These are phyloP conservation scores for Ceratitis capitata DNA, from an alignment of 1,140 invertebrate species.

Conservation along the genomic window DNA sequence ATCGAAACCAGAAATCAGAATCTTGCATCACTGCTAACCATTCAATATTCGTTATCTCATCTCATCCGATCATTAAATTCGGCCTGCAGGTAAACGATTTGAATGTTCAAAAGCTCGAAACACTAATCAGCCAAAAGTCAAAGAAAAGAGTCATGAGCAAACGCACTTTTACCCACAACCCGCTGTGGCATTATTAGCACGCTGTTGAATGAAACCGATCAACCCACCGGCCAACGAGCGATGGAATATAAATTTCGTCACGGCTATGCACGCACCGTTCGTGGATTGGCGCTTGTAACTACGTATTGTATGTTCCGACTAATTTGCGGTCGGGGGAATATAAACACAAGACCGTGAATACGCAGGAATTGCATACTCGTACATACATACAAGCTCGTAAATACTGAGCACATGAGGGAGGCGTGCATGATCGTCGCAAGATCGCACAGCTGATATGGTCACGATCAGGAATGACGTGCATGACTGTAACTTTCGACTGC, in stretches of 20 bases:
- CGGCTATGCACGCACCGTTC: not conserved
- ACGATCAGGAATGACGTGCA: conserved; percentile 24
- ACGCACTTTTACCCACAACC: not conserved
- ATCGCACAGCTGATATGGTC: conserved; percentile 28
- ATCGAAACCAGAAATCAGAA: no score
- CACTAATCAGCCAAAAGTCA: not conserved
- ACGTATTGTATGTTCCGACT: not conserved
- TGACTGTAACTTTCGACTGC: not conserved
- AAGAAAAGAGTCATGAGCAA: not conserved
- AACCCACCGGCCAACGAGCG: not conserved
- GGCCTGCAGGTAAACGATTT: not conserved
- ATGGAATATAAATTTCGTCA: not conserved
- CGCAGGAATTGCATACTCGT: not conserved
- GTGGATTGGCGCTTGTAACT: not conserved
- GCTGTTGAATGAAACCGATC: not conserved
- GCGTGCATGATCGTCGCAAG: conserved; percentile 25
- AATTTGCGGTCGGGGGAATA: not conserved
- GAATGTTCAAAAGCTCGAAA: not conserved
- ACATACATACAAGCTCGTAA: not conserved
- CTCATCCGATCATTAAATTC: not conserved
- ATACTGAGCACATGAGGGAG: not conserved
- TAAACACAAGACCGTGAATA: not conserved
- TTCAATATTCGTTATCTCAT: not conserved
- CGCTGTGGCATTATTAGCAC: not conserved
- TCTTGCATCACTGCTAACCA: not conserved